Conservation (phyloP, 1,140 invertebrate genomes). For the Plodia interpunctella region DNA sequence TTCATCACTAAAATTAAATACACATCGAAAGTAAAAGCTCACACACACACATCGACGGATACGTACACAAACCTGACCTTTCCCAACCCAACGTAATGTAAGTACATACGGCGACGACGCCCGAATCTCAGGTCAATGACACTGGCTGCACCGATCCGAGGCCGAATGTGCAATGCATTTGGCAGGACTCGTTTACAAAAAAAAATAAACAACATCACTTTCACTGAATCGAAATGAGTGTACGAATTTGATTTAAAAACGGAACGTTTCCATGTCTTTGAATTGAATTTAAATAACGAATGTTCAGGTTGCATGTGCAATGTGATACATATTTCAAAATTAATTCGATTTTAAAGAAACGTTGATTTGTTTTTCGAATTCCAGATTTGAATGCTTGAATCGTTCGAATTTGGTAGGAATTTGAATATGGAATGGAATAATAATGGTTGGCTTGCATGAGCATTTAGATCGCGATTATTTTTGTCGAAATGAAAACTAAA, state of each 20-base stretch:
- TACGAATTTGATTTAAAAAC: slow-evolving; percentile 25
- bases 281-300: slow-evolving; percentile 9
- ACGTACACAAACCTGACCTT: slow-evolving; percentile 62
- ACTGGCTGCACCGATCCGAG: slow-evolving; percentile 39
- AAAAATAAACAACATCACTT: slow-evolving; percentile 55
- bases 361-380: neutral
- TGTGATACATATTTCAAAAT: neutral
- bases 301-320: neutral
- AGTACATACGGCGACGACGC: slow-evolving; percentile 37
- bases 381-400: neutral
- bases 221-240: slow-evolving; percentile 43
- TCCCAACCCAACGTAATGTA: slow-evolving; percentile 62
- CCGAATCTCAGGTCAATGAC: slow-evolving; percentile 59
- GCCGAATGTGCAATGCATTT: slow-evolving; percentile 54
- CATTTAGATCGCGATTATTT: neutral
- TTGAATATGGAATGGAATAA: neutral
- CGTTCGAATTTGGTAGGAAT: neutral
- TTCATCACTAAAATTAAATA: neutral
- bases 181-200: slow-evolving; percentile 54
- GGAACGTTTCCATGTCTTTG: neutral
- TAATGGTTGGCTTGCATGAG: neutral
- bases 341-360: neutral
- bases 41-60: slow-evolving; percentile 40
- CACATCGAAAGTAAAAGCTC: slow-evolving; percentile 65
- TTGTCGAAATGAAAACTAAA: neutral